phyloP scores from a whole-genome alignment of 64 coral and sea anemone genomes.

The Hydrozoanthus tunicans region DNA sequence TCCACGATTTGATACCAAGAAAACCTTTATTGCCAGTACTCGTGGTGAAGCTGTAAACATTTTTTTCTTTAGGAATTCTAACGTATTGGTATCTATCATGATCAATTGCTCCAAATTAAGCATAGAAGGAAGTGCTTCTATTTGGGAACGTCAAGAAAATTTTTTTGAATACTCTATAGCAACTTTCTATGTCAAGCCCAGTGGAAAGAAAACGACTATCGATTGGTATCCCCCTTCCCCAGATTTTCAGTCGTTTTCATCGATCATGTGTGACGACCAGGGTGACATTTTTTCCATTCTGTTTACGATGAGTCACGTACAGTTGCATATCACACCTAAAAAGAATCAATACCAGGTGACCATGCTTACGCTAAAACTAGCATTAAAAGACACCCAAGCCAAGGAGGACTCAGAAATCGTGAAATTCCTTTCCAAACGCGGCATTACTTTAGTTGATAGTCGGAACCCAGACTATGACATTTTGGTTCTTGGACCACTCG shows the following conservation, averaged over 20 bases:
- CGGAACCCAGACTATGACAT: background rate
- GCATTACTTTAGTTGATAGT: background rate
- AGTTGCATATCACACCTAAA: background rate
- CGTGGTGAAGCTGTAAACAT: background rate
- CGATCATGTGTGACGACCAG: background rate
- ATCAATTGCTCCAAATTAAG: background rate
- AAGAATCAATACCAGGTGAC: background rate
- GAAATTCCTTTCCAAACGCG: background rate
- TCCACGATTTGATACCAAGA: background rate
- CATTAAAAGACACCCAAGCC: background rate
- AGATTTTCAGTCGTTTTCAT: too few species aligned
- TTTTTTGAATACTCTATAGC: background rate
- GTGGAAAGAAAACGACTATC: background rate
- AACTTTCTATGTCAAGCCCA: background rate
- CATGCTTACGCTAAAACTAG: background rate
- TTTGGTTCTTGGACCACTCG: conserved; percentile 2
- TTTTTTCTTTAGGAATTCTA: background rate
- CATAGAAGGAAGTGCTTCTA: background rate
- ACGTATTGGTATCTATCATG: background rate
- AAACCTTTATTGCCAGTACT: background rate
- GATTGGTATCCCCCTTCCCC: background rate
- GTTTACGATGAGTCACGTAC: background rate
- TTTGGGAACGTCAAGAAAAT: background rate
- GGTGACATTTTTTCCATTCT: background rate
- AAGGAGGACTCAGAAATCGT: background rate